phyloP scores from a whole-genome alignment of 2,797 vertebrate genomes.

The Anguilla pacifica region DNA sequence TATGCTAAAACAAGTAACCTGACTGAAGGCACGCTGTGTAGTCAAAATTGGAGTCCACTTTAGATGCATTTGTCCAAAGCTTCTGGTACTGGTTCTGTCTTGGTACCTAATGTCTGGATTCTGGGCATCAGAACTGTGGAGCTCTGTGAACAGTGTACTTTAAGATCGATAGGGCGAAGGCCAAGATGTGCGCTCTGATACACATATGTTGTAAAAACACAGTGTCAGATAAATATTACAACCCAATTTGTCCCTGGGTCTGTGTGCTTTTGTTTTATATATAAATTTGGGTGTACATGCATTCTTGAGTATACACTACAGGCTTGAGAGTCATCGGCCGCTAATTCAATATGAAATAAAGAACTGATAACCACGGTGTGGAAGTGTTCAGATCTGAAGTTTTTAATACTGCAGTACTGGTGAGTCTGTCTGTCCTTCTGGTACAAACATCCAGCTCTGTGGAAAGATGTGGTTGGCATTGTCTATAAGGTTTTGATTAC shows the following conservation, averaged over 20 bases:
- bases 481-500: neutral
- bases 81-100: neutral
- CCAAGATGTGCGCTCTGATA: neutral
- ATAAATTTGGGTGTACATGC: constrained; percentile 18
- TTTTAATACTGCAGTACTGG: neutral
- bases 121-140: neutral
- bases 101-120: neutral
- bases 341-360: constrained; percentile 15
- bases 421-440: neutral
- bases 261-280: neutral
- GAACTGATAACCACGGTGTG: neutral
- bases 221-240: neutral
- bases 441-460: neutral
- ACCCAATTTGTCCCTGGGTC: neutral
- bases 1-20: neutral
- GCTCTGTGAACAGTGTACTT: neutral
- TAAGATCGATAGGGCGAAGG: neutral
- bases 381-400: neutral
- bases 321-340: neutral
- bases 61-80: neutral
- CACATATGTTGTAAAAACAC: neutral
- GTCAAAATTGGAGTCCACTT: neutral
- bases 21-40: neutral
- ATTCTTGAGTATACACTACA: constrained; percentile 19
- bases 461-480: neutral